Evolutionary conservation across 2,113 vertebrate species (phyloP), one percentile per base, ranked within the genome.

Genomic region (Lucifuga dentata): DNA sequence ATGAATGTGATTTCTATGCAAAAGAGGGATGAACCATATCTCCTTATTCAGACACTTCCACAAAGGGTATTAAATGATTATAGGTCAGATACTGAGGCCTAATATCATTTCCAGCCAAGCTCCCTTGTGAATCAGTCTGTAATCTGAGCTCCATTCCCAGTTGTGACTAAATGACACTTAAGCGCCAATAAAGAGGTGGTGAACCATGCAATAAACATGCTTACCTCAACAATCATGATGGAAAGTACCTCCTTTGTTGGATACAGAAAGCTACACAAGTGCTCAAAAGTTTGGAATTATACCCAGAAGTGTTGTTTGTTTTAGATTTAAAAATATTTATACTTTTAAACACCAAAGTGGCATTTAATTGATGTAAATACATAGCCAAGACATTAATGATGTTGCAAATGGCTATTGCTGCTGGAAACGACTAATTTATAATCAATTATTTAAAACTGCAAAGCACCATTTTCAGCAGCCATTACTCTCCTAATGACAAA

Each of bases 1-100:
- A 84, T 71, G 57, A 77, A 78, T 85, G 26, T 49, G 50, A 83
- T 78, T 78, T 77, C 63, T 66, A 76, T 80, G 68, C 70, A 79
- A 76, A 74, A 9, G 39, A 53, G 50, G n/a, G 44, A 73, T 61
- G 38, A 57, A 38, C 62, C 41, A 64, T 83, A 62, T 74, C 33
- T 68, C 53, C 74, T 74, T 57, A 70, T 61, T 65, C 50, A 35
- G 53, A 63, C 35, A 76, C 50, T 48, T 66, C 67, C 76, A 81
- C 68, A 83, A 81, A 81, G 68, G 41, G 61, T 73, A 80, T 80
- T 76, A 82, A 78, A 83, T 68, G 79, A 83, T 81, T 83, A 88
- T 63, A 29, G 48, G 53, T 51, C 41, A 68, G 73, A 84, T 80
- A 70, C 23, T 39, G 16, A 45, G 68, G 50, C 46, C 60, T 60